phyloP scores from a whole-genome alignment of 2,888 invertebrate genomes.

The Agriopis aurantiaria region DNA sequence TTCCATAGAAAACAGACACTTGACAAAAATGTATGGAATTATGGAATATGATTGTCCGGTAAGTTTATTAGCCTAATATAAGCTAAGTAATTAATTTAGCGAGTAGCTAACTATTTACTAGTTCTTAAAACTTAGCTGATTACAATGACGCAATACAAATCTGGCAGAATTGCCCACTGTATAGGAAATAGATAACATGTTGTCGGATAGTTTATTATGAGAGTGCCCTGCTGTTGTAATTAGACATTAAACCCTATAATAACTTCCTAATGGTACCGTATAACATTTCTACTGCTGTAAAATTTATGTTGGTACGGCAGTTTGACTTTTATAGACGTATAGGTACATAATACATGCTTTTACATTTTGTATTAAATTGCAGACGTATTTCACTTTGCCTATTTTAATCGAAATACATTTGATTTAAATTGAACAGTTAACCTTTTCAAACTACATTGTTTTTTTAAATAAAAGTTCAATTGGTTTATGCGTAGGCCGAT shows the following conservation, averaged over 20 bases:
- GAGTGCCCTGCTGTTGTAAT: conserved; percentile 7
- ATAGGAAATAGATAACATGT: no score
- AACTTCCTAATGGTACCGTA: background rate
- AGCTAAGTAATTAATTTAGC: no score
- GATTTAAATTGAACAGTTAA: conserved; percentile 25
- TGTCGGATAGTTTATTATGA: background rate
- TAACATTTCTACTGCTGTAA: background rate
- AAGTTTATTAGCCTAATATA: no score
- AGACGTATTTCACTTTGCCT: background rate
- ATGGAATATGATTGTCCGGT: no score
- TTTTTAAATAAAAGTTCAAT: conserved; percentile 25
- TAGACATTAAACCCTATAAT: background rate
- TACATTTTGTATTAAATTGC: background rate
- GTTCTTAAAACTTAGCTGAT: no score
- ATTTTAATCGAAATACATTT: conserved; percentile 17
- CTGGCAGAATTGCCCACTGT: no score
- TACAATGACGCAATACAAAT: no score
- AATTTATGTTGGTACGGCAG: background rate
- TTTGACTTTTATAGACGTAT: background rate
- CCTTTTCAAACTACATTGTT: conserved; percentile 11
- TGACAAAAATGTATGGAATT: no score
- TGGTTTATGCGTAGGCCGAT: conserved; percentile 16
- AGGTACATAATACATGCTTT: background rate
- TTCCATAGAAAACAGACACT: no score
- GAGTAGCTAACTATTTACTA: no score